Evolutionary conservation across 2,113 vertebrate genomes (phyloP), one percentile per base, ranked within the genome.

Genomic region (Xyliphius kryptos): DNA sequence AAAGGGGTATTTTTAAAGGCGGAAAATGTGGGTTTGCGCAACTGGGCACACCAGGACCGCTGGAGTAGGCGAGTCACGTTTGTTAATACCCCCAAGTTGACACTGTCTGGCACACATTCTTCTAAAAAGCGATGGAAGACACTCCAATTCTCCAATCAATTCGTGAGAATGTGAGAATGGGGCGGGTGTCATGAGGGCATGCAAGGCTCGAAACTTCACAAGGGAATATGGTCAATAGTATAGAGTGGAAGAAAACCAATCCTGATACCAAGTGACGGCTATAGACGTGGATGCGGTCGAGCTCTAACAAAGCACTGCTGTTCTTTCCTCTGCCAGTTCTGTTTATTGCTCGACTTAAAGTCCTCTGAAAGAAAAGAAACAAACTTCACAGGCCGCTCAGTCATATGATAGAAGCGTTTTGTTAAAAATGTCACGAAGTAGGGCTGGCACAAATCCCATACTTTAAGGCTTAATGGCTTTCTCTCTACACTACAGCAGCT

Each of bases 121-220:
- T 65, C 61, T 44, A 36, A 62, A 55, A 67, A 68, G 19, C 48
- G 49, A 43, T 37, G 51, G 68, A 41, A 66, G 68, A 44, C 59
- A 57, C 47, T 66, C 70, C 73, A 67, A 68, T 61, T 59, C 49
- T 50, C 41, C 19, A 41, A 43, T 60, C 50, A 17, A 21, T 74
- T 52, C 36, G 17, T 16, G 44, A 36, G 37, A 46, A 20, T 21
- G 15, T 21, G 32, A 19, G 22, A 38, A 32, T 6, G 26, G 26
- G 26, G 26, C 26, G 26, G 26, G 40, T 61, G 49, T 19, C 55
- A 70, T 76, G 74, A 66, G 73, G 55, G 16, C 78, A 77, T 79
- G 75, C 71, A 56, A 70, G 46, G 67, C 74, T 84, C 77, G 77
- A 78, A 72, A 72, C 59, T 72, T 78, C 79, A 83, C 77, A 84